These are phyloP conservation scores for Onychomys arenicola DNA, from an alignment of 2,797 vertebrate species.

Conservation along the genomic window DNA sequence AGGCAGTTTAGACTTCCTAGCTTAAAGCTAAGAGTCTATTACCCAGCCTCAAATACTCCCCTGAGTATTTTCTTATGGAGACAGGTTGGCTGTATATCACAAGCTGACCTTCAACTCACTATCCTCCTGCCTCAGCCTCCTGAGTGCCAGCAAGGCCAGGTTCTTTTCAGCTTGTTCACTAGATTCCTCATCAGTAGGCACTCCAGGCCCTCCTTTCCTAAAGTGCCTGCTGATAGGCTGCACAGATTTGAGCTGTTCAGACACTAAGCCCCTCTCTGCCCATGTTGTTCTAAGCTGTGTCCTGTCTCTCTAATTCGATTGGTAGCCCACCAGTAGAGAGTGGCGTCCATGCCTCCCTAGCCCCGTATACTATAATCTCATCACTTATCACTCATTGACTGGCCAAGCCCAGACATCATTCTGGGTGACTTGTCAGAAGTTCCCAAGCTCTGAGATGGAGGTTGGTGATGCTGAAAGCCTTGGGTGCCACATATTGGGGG, in stretches of 20 bases:
- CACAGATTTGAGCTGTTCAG: not conserved
- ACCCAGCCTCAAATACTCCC: not conserved
- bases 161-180: not conserved
- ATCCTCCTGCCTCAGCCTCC: not conserved
- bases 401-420: not conserved
- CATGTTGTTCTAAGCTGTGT: not conserved
- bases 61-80: not conserved
- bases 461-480: rapidly evolving
- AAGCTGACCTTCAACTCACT: not conserved
- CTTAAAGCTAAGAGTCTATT: not conserved
- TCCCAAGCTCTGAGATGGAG: not conserved
- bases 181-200: not conserved
- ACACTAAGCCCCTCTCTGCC: not conserved
- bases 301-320: not conserved
- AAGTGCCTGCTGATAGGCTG: not conserved
- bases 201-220: not conserved
- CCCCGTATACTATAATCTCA: not conserved
- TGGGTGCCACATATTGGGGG: not conserved
- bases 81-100: not conserved
- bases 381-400: not conserved
- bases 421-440: not conserved
- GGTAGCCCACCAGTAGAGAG: not conserved
- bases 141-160: not conserved
- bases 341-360: not conserved
- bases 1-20: not conserved